Base-by-base conservation (phyloP, 2,113 vertebrate species). In the Anser brachyrhynchus region DNA sequence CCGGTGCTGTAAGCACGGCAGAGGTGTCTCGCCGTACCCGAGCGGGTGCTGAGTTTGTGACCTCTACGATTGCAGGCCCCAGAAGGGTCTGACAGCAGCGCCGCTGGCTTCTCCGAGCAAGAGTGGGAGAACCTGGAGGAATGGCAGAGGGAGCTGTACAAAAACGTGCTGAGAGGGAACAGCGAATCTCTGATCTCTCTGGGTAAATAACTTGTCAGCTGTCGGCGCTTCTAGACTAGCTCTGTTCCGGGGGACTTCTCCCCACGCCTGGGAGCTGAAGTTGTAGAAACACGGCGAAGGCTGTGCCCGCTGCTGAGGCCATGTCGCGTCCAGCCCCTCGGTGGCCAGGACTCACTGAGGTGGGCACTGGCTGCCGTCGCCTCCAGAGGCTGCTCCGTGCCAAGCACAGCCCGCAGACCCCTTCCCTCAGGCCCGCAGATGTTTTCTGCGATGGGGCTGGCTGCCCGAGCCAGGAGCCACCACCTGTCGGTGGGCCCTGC, bases 81-180 rank as follows among this genome's bases (percentile, higher is more conserved):
- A 0, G n/a, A 51, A 72, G 82, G 78, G 0, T 44, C 92, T 15
- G 89, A 93, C 62, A 95, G 95, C 0, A 3, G 79, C 19, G 10
- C 90, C 2, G 3, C 87, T 35, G 94, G 18, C 89, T 96, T 97
- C 74, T 71, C 93, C 2, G 84, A 92, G 57, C 96, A 57, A 29
- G 96, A 97, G 65, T 94, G 96, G 97, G 95, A 89, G n/a, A 92
- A 92, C 10, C 84, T 95, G 94, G 97, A 97, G 37, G 94, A 93
- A 20, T 95, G 95, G 96, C 98, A 97, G 95, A 96, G 74, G 83
- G 97, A 98, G 59, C 96, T 94, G 20, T 96, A 92, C 84, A 95
- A 77, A 70, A 96, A 94, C 2, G n/a, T 97, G 88, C 95, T 95
- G 97, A 54, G 96, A 25, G 97, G 96, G 85, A 97, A 88, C 71